Evolutionary conservation across 2,797 vertebrate species (phyloP), one percentile per base, ranked within the genome.

Genomic region (Philypnodon macrostomus): DNA sequence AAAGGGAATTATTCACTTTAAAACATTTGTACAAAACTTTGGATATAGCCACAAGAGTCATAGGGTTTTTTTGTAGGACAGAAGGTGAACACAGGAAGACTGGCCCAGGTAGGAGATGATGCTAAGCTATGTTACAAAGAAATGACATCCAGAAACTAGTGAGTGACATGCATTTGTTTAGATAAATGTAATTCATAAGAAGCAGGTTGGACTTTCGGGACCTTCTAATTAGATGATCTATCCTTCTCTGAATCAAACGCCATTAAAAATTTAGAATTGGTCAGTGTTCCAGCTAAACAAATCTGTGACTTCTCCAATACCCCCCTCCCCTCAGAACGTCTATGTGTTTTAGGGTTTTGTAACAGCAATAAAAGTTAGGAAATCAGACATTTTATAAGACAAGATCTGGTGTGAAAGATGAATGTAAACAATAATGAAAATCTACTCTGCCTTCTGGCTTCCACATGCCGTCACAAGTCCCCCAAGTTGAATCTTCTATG

Each of bases 21-120:
- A 91, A 91, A 88, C 90, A 83, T 94, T 95, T 95, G 90, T 93
- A 95, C 93, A 96, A 94, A 95, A 93, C 93, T 97, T 96, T 95
- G 94, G 94, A 93, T 94, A 93, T 92, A 94, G 94, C 92, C n/a
- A n/a, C n/a, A 84, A 87, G 70, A 80, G 72, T 44, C 26, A 58
- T 47, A 26, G 36, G 48, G 40, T 47, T 33, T n/a, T n/a, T n/a
- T 8, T 15, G 29, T 23, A 9, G 41, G 45, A 33, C 12, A 37
- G 31, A 49, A 37, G 48, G 72, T 65, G 65, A 74, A 76, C 55
- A 62, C 49, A 63, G 75, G 53, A 68, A 65, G 59, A 52, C 50
- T 26, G 70, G 70, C 59, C 73, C 70, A 66, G 58, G 70, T 71
- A 56, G 53, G 56, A 58, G 86, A 83, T 77, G 87, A 83, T 78